These are phyloP conservation scores for Drosophila teissieri DNA, from an alignment of 1,140 invertebrate genomes.

Conservation along the genomic window DNA sequence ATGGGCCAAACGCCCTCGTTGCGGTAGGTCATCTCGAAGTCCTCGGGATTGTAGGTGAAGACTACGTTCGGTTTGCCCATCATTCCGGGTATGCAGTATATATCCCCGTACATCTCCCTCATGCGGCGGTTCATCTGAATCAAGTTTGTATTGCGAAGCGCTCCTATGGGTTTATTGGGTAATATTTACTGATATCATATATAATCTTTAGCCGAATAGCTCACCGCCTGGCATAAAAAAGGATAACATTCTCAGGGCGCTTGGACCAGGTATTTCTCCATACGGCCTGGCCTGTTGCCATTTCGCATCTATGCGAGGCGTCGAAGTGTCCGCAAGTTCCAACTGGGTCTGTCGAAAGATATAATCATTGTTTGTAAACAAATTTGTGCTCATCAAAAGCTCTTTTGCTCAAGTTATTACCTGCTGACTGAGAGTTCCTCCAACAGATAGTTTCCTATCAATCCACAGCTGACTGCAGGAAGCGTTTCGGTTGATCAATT, in stretches of 20 bases:
- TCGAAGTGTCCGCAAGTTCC: conserved; percentile 39
- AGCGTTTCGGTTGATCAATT: background rate
- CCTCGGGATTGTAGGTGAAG: conserved; percentile 69
- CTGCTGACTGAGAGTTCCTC: conserved; percentile 46
- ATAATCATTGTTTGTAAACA: conserved; percentile 68
- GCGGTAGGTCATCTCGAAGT: conserved; percentile 71
- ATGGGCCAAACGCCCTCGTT: conserved; percentile 81
- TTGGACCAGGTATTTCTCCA: conserved; percentile 59
- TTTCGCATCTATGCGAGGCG: conserved; percentile 49
- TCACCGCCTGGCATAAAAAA: conserved; percentile 71
- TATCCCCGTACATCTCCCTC: conserved; percentile 68
- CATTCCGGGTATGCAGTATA: conserved; percentile 62
- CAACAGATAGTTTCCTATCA: conserved; percentile 27
- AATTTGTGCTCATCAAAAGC: conserved; percentile 16
- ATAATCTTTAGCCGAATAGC: background rate
- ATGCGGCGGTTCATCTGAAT: conserved; percentile 63
- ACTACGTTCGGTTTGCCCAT: conserved; percentile 70
- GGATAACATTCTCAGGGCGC: conserved; percentile 32
- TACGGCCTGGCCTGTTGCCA: conserved; percentile 67
- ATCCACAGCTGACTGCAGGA: conserved; percentile 38
- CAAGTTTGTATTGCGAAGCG: conserved; percentile 55
- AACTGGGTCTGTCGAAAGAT: conserved; percentile 24
- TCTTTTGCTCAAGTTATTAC: conserved; percentile 36
- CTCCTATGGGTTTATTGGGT: conserved; percentile 23
- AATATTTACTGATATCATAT: background rate